Conservation (phyloP, 2,113 vertebrate species). For the Saguinus midas region DNA sequence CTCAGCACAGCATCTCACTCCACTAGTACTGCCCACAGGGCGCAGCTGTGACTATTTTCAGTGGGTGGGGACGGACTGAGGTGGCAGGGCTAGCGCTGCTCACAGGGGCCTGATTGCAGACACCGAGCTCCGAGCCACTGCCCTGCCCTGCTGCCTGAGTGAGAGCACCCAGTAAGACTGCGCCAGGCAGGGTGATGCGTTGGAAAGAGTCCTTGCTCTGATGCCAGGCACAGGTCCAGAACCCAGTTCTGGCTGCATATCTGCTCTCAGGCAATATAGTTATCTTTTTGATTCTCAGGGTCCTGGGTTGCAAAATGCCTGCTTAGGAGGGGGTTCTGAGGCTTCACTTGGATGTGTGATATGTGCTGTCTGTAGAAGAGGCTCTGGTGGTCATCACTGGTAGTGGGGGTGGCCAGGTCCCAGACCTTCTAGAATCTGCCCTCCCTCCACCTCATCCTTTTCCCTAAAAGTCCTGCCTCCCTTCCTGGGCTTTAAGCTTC, state of each 20-base stretch:
- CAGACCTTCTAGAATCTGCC: not conserved
- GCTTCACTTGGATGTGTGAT: rapidly evolving
- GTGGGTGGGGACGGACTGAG: rapidly evolving
- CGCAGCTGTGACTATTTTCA: not conserved
- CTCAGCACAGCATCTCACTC: not conserved
- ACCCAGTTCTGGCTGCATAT: not conserved
- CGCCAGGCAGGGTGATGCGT: rapidly evolving
- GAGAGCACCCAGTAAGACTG: rapidly evolving
- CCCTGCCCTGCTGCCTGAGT: rapidly evolving
- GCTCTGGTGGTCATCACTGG: rapidly evolving
- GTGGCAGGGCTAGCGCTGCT: not conserved
- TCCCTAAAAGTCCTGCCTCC: not conserved
- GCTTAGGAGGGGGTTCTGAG: not conserved
- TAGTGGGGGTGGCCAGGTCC: not conserved
- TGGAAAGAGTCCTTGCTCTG: rapidly evolving
- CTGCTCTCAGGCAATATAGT: too few relatives aligned
- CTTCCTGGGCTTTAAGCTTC: not conserved
- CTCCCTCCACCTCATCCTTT: not conserved
- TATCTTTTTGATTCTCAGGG: rapidly evolving
- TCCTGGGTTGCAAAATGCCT: not conserved
- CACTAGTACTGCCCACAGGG: rapidly evolving
- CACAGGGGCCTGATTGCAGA: not conserved
- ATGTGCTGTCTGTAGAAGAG: not conserved
- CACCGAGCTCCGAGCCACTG: rapidly evolving
- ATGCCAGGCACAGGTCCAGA: not conserved